Conservation (phyloP, 2,888 invertebrate genomes). For the Platycnemis pennipes region DNA sequence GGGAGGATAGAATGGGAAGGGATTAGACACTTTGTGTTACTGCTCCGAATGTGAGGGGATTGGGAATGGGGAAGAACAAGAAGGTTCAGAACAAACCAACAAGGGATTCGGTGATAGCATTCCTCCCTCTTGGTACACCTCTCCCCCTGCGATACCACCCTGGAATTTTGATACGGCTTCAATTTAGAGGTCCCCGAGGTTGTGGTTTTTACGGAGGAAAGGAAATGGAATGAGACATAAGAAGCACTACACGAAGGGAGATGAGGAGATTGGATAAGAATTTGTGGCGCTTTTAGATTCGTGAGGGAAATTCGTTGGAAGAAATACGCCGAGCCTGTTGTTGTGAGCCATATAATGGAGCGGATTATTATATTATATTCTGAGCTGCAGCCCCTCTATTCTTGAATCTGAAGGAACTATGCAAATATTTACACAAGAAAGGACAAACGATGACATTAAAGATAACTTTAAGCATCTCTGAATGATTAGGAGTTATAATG, state of each 20-base stretch:
- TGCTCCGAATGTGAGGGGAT: conserved; percentile 48
- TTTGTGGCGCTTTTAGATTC: not conserved
- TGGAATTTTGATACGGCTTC: conserved; percentile 55
- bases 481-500: too few relatives aligned
- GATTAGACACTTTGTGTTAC: not conserved
- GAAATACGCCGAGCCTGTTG: not conserved
- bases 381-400: not conserved
- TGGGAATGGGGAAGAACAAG: not conserved
- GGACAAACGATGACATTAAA: too few relatives aligned
- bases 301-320: not conserved
- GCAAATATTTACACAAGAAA: too few relatives aligned
- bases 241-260: conserved; percentile 37
- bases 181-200: conserved; percentile 54
- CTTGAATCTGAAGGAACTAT: too few relatives aligned
- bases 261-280: conserved; percentile 38
- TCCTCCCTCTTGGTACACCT: not conserved
- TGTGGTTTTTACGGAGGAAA: conserved; percentile 2
- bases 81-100: not conserved
- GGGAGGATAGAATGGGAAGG: not conserved
- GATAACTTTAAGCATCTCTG: too few relatives aligned
- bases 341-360: not conserved
- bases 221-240: conserved; percentile 40
- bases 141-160: not conserved
- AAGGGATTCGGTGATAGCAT: not conserved
- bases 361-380: not conserved